Evolutionary conservation across 2,113 vertebrate genomes (phyloP), one percentile per base, ranked within the genome.

Genomic region (Chlorocebus sabaeus): DNA sequence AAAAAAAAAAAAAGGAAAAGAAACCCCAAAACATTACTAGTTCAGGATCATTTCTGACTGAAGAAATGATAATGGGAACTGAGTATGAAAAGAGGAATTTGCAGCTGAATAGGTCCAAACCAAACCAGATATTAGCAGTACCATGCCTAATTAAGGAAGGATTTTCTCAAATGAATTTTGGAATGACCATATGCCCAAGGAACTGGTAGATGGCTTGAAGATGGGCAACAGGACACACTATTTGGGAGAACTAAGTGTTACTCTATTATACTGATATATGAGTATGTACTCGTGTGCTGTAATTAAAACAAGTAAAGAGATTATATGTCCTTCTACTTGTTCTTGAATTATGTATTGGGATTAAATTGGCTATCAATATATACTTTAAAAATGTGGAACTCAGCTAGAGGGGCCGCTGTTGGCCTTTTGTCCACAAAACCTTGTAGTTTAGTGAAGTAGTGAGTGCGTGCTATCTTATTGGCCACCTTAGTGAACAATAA

Each of bases 31-130:
- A 23, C 35, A 43, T 82, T 70, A n/a, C 73, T 70, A 88, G 43
- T 79, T 86, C 59, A 73, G 76, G 50, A 70, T 18, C 40, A 89
- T 94, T 91, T 17, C 14, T 91, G 59, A 30, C 13, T 94, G 48
- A 84, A 92, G 67, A 93, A 93, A n/a, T 94, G 40, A 40, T 76
- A 82, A 38, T 90, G 64, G 38, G 68, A 95, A 95, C 12, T 70
- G 64, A 81, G 20, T 89, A 70, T 91, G 61, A 18, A 84, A 55
- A 96, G 81, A 95, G 32, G 32, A 97, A 67, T 96, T 25, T 86
- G 70, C 70, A 97, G 83, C 97, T 98, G 93, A 55, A 40, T 50
- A 75, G 70, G 61, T 97, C 80, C 81, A 93, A 97, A 88, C 83
- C 83, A 97, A 35, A 75, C 48, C 48, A 93, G 68, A 45, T 80